These are phyloP conservation scores for Oopsacas minuta DNA, from an alignment of 37 sponge, comb jelly and placozoan species.

Conservation along the genomic window DNA sequence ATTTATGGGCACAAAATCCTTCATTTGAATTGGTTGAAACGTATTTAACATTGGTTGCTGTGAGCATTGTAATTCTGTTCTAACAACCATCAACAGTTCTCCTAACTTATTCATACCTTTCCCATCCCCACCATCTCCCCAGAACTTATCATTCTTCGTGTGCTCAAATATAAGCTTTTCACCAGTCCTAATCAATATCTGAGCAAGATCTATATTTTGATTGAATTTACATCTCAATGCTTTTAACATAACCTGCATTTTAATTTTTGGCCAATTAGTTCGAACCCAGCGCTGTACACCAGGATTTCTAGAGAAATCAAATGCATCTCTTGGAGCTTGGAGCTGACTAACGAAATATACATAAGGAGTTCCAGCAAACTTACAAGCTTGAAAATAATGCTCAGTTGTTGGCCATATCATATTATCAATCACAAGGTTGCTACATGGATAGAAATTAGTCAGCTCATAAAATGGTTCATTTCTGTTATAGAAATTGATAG, in stretches of 20 bases:
- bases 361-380: conserved; percentile 44
- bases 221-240: conserved; percentile 43
- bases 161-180: conserved; percentile 31
- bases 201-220: conserved; percentile 18
- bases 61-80: conserved; percentile 24
- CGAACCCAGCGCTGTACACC: conserved; percentile 26
- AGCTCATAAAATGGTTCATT: conserved; percentile 47
- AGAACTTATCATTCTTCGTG: conserved; percentile 32
- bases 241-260: conserved; percentile 34
- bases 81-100: conserved; percentile 24
- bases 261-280: conserved; percentile 38
- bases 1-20: too few relatives aligned
- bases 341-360: not conserved
- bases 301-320: conserved; percentile 35
- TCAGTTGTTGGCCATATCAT: conserved; percentile 37
- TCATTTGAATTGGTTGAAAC: too few relatives aligned
- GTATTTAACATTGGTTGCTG: too few relatives aligned
- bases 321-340: conserved; percentile 27
- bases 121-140: conserved; percentile 62
- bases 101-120: conserved; percentile 38
- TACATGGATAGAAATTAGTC: conserved; percentile 31
- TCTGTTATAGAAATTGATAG: conserved; percentile 39
- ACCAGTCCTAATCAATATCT: conserved; percentile 23
- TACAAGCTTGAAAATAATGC: conserved; percentile 58
- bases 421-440: conserved; percentile 21